phyloP scores from a whole-genome alignment of 2,113 vertebrate species.

The Otis tarda region DNA sequence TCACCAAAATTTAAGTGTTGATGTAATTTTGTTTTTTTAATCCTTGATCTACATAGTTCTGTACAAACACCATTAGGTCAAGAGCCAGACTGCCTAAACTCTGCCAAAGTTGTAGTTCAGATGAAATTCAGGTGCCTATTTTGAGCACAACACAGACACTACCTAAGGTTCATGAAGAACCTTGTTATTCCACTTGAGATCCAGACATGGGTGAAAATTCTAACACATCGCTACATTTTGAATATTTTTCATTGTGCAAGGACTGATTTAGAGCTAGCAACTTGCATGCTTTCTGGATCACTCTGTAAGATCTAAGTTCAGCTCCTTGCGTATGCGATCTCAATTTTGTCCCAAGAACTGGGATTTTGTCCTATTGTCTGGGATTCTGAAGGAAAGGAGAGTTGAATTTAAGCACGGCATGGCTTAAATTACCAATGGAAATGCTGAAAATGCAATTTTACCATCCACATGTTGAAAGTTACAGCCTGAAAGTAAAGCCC shows the following conservation, averaged over 20 bases:
- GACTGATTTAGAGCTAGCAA: neutral
- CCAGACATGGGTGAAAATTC: neutral
- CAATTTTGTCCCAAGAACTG: neutral
- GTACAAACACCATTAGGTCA: neutral
- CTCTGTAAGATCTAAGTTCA: neutral
- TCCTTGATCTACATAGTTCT: neutral
- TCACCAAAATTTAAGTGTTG: neutral
- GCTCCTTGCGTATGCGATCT: neutral
- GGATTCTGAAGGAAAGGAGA: neutral
- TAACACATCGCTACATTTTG: accelerated
- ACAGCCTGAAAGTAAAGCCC: neutral
- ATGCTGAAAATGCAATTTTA: neutral
- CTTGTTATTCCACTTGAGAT: neutral
- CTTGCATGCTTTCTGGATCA: neutral
- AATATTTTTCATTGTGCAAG: neutral
- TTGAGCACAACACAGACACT: neutral
- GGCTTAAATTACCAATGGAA: neutral
- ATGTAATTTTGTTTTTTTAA: neutral
- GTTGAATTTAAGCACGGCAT: neutral
- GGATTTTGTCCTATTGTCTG: neutral
- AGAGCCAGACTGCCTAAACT: neutral
- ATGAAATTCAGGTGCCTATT: neutral
- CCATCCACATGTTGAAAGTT: neutral
- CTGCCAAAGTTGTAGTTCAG: neutral
- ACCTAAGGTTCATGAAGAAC: neutral